Evolutionary conservation across 2,888 invertebrate genomes (phyloP).

Genomic region (Rotaria socialis): DNA sequence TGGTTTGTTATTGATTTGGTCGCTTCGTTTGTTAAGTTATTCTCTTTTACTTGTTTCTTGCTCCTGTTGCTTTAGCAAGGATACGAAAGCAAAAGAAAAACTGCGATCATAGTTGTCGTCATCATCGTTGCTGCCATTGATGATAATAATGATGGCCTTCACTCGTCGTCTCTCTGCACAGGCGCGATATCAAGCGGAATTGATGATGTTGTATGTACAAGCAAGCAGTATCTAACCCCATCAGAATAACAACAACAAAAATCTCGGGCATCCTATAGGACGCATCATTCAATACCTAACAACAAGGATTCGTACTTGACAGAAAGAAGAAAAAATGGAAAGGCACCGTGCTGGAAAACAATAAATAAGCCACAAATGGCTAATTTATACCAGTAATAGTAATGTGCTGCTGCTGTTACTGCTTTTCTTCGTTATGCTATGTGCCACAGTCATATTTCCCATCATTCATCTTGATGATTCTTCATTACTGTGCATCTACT

Average conservation of each 20-base stretch:
- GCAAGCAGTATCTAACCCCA: constrained; percentile 1
- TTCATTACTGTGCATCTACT: background rate
- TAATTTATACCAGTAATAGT: background rate
- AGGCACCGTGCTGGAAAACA: background rate
- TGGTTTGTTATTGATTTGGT: background rate
- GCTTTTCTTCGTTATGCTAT: background rate
- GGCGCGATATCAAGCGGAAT: constrained; percentile 29
- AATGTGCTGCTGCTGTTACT: background rate
- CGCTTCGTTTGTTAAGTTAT: background rate
- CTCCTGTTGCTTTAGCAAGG: background rate
- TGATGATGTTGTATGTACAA: constrained; percentile 29
- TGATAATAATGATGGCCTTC: constrained; percentile 18
- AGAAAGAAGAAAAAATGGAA: background rate
- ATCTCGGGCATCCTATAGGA: constrained; percentile 10
- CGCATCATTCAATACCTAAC: background rate
- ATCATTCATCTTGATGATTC: background rate
- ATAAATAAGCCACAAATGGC: constrained; percentile 13
- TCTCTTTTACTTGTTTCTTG: background rate
- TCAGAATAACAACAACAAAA: constrained; percentile 14
- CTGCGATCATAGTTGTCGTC: background rate
- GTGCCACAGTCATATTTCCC: background rate
- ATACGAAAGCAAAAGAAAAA: background rate
- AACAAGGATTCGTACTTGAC: constrained; percentile 29
- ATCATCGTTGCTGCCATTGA: background rate
- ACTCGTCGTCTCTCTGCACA: constrained; percentile 3